Evolutionary conservation across 2,113 vertebrate species (phyloP).

Genomic region (Bucco capensis): DNA sequence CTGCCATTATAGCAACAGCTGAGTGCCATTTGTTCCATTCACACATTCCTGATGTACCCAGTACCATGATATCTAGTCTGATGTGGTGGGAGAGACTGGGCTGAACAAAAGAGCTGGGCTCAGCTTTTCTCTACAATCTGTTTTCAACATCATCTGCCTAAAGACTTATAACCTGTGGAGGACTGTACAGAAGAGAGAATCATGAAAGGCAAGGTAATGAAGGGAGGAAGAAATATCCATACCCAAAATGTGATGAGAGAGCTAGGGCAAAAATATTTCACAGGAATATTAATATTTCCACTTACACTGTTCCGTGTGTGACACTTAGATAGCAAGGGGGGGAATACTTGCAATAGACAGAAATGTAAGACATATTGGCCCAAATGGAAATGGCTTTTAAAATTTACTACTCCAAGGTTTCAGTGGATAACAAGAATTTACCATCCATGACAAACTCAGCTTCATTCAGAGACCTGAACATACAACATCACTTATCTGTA

Average conservation of each 20-base stretch:
- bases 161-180: background rate
- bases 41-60: background rate
- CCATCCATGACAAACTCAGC: constrained; percentile 9
- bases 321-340: background rate
- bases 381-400: constrained; percentile 32
- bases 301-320: background rate
- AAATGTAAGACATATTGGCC: constrained; percentile 29
- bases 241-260: background rate
- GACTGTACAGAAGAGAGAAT: background rate
- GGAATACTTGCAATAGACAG: background rate
- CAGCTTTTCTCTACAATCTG: background rate
- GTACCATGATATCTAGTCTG: background rate
- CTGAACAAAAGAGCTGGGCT: background rate
- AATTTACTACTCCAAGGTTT: constrained; percentile 40
- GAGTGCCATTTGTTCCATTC: background rate
- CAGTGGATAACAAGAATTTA: constrained; percentile 31
- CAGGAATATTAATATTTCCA: constrained; percentile 14
- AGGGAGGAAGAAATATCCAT: background rate
- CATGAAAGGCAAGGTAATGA: background rate
- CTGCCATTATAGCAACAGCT: background rate
- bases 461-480: constrained; percentile 31
- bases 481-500: background rate
- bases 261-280: background rate
- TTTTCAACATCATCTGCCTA: background rate
- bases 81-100: background rate